Evolutionary conservation across 2,113 vertebrate species (phyloP).

Genomic region (Ranitomeya variabilis): DNA sequence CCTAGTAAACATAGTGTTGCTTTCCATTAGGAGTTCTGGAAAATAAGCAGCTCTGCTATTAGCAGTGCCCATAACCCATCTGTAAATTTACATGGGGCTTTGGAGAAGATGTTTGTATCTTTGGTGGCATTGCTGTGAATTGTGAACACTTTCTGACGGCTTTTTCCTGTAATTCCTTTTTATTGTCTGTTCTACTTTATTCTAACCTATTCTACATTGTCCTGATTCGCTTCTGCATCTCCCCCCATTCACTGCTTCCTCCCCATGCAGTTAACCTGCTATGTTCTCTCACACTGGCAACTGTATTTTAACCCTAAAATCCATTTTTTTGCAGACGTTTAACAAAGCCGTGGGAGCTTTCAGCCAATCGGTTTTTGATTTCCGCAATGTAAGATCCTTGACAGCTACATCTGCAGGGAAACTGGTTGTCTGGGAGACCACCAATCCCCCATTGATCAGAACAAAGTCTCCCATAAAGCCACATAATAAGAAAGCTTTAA

Average conservation of each 20-base stretch:
- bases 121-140: no score
- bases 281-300: background rate
- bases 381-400: slow-evolving; percentile 69
- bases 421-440: slow-evolving; percentile 79
- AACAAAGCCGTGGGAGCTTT: slow-evolving; percentile 70
- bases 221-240: background rate
- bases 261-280: background rate
- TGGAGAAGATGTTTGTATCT: no score
- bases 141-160: background rate
- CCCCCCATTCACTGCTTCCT: background rate
- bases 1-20: background rate
- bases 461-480: background rate
- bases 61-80: background rate
- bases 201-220: background rate
- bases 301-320: background rate
- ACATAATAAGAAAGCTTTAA: slow-evolving; percentile 63
- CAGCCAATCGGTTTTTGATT: slow-evolving; percentile 82
- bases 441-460: background rate
- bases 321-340: slow-evolving; percentile 70
- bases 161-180: background rate
- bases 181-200: background rate
- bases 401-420: slow-evolving; percentile 75
- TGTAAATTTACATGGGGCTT: no score
- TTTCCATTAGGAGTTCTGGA: background rate
- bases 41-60: background rate